Base-by-base conservation (phyloP, 2,888 invertebrate species). In the Chloroclystis v-ata region DNA sequence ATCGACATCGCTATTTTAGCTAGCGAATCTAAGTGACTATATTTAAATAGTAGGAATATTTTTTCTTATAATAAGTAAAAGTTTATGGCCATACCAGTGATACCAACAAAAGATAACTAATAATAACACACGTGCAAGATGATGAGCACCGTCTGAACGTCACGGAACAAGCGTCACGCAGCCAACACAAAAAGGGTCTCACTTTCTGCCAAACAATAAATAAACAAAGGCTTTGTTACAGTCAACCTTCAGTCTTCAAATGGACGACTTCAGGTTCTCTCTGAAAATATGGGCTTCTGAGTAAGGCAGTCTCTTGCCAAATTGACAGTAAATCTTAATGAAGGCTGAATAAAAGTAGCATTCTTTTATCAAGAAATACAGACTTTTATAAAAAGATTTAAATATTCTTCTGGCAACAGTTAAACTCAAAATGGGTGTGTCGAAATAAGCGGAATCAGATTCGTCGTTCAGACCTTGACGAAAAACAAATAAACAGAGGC, bases 141-240 rank as follows among this genome's bases (percentile, higher is more conserved):
- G 16, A 43, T 42, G 42, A 33, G 14, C 12, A 32, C 6, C 11
- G 35, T 14, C 13, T 32, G 4, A 14, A 32, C 14, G 32, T 35
- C 42, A 35, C 33, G 9, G 24, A 9, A 20, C 5, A 25, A 14
- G 28, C 12, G 16, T 20, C 20, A 11, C 16, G 14, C 6, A 13
- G 26, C 41, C 33, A 28, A 43, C 42, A 43, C 16, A 41, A 32
- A 35, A 45, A 40, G 26, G 20, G 45, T 45, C 35, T n/a, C n/a
- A n/a, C n/a, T n/a, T n/a, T 40, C 39, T 35, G 45, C 6, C 13
- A 12, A 12, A 37, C 28, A 28, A 45, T 39, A 46, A 46, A 46
- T 40, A 40, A 46, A 46, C 40, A 46, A 40, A 28, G 33, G 28
- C 32, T 16, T 30, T 28, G 43, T 44, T 38, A 12, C 10, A 26